These are phyloP conservation scores for Taxidea taxus DNA, from an alignment of 2,113 vertebrate genomes.

Conservation along the genomic window DNA sequence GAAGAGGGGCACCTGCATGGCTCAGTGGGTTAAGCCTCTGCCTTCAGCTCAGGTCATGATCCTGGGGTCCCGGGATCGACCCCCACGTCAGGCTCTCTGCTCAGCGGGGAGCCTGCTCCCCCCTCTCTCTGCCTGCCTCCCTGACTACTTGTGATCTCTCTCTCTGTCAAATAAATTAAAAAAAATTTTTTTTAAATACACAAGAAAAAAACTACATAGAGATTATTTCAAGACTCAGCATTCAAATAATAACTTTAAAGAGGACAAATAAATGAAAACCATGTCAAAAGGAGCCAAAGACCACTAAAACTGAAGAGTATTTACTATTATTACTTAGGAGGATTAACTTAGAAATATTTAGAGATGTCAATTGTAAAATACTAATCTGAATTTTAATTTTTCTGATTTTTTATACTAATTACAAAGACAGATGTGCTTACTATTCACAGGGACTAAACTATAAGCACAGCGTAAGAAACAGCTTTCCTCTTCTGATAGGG, in stretches of 20 bases:
- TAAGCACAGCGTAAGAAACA: slow-evolving; percentile 25
- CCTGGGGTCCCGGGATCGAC: no score
- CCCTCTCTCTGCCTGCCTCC: no score
- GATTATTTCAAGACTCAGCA: slow-evolving; percentile 17
- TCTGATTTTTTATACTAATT: slow-evolving; percentile 58
- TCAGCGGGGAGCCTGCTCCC: no score
- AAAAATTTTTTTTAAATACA: slow-evolving; percentile 32
- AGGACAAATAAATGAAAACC: neutral
- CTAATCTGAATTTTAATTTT: slow-evolving; percentile 12
- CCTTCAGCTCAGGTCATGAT: no score
- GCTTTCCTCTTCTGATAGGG: slow-evolving; percentile 14
- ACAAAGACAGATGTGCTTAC: slow-evolving; percentile 60
- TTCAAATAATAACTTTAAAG: slow-evolving; percentile 26
- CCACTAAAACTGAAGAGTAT: neutral
- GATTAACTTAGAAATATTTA: neutral
- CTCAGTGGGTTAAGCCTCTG: no score
- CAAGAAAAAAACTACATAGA: neutral
- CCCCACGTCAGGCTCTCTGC: no score
- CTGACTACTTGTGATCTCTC: no score
- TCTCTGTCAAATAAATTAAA: no score
- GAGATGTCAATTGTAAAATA: neutral
- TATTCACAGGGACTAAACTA: neutral
- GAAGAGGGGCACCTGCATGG: no score
- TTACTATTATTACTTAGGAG: slow-evolving; percentile 20
- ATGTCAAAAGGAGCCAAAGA: neutral